Conservation (phyloP, 2,797 vertebrate species). For the Melopsittacus undulatus region DNA sequence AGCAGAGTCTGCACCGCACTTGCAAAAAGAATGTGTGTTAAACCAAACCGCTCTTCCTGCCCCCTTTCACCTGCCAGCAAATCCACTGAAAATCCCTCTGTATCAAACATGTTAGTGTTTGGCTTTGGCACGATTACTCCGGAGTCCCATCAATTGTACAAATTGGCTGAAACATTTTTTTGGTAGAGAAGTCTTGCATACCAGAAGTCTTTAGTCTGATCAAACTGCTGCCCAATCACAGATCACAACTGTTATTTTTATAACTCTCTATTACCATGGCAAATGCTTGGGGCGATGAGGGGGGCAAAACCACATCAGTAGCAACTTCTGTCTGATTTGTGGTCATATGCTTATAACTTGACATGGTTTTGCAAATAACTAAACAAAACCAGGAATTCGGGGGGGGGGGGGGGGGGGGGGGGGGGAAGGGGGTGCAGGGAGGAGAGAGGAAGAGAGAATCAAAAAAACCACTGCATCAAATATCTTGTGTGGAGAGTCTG, state of each 20-base stretch:
- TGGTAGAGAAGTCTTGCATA: slow-evolving; percentile 34
- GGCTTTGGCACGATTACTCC: slow-evolving; percentile 1
- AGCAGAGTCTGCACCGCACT: slow-evolving; percentile 36
- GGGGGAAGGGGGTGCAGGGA: too few species aligned
- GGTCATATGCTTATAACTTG: slow-evolving; percentile 50
- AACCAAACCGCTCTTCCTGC: not conserved
- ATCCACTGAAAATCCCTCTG: slow-evolving; percentile 53
- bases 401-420: not conserved
- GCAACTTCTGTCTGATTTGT: slow-evolving; percentile 63
- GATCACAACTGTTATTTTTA: slow-evolving; percentile 47
- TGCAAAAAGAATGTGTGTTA: slow-evolving; percentile 27
- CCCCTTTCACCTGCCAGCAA: slow-evolving; percentile 11
- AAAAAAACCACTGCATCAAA: not conserved
- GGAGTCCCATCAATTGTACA: slow-evolving; percentile 60
- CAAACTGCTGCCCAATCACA: slow-evolving; percentile 34
- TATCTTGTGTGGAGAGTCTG: not conserved
- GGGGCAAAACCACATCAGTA: slow-evolving; percentile 66
- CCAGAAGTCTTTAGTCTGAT: slow-evolving; percentile 47
- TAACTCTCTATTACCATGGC: slow-evolving; percentile 26
- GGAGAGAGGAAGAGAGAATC: not conserved
- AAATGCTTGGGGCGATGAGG: not conserved
- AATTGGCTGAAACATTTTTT: slow-evolving; percentile 47
- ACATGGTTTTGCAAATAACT: slow-evolving; percentile 66
- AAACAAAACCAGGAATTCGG: slow-evolving; percentile 53
- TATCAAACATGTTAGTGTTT: slow-evolving; percentile 53